Evolutionary conservation across 2,113 vertebrate species (phyloP), one percentile per base, ranked within the genome.

Genomic region (Aegithalos caudatus): DNA sequence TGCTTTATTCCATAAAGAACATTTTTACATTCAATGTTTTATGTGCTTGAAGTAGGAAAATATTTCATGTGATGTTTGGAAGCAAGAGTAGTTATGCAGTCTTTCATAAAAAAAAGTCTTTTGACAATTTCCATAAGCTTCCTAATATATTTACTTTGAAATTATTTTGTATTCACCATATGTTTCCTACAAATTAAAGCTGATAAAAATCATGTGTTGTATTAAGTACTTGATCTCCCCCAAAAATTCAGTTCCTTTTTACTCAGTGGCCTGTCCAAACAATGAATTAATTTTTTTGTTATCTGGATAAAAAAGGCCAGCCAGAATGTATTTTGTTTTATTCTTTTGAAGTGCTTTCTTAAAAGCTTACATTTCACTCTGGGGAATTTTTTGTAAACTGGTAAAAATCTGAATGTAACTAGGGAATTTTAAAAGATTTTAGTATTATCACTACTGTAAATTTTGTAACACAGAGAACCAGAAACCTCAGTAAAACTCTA

Each of bases 341-440:
- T 94, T 61, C 76, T 93, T 97, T 96, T 93, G 92, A 97, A 96
- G 81, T 92, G 40, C 83, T 95, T 85, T 76, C 77, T 97, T 78
- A 84, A 77, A 94, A 16, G 42, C 67, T 92, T 90, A 50, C 25
- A 37, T 77, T 82, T 90, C 19, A 17, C 23, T 83, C 35, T 35
- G 35, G 82, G 12, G 19, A 48, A 33, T 10, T 56, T 69, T 44
- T 66, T 33, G 19, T 54, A 28, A 69, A 62, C 42, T 83, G 56
- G 29, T 70, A 37, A 83, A 50, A 14, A 50, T 50, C 35, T 62
- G 42, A 62, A 48, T 84, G 51, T 85, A 67, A 74, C 45, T 44
- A 71, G 65, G 67, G 81, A 95, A 35, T 88, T 87, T 94, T 78
- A 47, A 80, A 96, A 90, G 12, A 74, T 82, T 94, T 89, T 90